Base-by-base conservation (phyloP, 2,797 vertebrate genomes). In the Amniataba percoides region DNA sequence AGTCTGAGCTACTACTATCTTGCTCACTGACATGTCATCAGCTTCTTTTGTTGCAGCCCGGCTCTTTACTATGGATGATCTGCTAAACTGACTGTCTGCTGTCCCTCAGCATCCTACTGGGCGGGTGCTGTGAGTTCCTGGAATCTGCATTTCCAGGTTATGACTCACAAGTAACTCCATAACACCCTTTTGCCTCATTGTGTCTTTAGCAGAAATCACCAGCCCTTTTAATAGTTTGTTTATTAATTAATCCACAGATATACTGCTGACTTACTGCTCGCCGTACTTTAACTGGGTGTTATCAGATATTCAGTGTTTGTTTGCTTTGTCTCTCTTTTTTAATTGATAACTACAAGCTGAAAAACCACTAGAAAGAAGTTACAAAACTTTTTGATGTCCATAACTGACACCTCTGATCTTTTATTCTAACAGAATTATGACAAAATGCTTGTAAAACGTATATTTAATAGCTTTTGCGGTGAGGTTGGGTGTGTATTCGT, bases 401-500 rank as follows among this genome's bases (percentile, higher is more conserved):
- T 19, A 60, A 10, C 36, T 39, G n/a, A 9, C 34, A 9, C 21
- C 25, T 75, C 5, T 42, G 19, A 49, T 70, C 21, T 48, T 73
- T 49, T 42, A 72, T 82, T 56, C 25, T 1, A 69, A 15, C 10
- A 49, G 14, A 42, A 42, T 14, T 23, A 61, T 64, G 45, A 16
- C 51, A 31, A 40, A 14, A 36, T 67, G 25, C 40, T 18, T 68
- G 52, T 73, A 58, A 70, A 43, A 66, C 25, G 2, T 67, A 18
- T 27, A 25, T 58, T 73, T 48, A 56, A 25, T 62, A 52, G 51
- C 57, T 80, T 36, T 58, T 57, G 31, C 2, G 19, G 66, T 48
- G n/a, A 78, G 55, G 10, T 46, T 65, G 57, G 64, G 27, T 55
- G 63, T 72, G 43, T 58, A 81, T 67, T 75, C 63, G 68, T 55